Evolutionary conservation across 2,888 invertebrate species (phyloP).

Genomic region (Drosophila neotestacea): DNA sequence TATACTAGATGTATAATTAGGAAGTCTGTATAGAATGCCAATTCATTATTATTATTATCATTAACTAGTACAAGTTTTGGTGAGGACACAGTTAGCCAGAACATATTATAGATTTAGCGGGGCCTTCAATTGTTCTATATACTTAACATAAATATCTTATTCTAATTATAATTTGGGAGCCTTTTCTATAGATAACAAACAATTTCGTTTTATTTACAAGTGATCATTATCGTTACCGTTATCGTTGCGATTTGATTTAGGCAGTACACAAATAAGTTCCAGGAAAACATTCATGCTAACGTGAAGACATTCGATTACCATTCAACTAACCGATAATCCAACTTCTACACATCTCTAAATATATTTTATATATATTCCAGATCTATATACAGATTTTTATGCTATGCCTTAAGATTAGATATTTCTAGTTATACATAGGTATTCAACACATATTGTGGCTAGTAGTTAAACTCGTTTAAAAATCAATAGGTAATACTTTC

Average conservation of each 20-base stretch:
- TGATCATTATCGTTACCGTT: constrained; percentile 19
- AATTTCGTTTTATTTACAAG: constrained; percentile 47
- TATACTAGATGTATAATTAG: constrained; percentile 42
- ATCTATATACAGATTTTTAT: constrained; percentile 51
- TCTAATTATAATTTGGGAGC: constrained; percentile 47
- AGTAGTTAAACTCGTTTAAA: constrained; percentile 58
- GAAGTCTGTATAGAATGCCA: constrained; percentile 55
- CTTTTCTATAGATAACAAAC: constrained; percentile 39
- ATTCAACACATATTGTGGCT: constrained; percentile 53
- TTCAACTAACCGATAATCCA: constrained; percentile 17
- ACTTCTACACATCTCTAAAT: constrained; percentile 10
- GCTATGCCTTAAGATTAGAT: constrained; percentile 54
- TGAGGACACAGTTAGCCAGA: constrained; percentile 51
- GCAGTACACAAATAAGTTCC: constrained; percentile 48
- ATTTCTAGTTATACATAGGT: constrained; percentile 54
- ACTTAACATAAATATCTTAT: constrained; percentile 37
- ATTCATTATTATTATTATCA: constrained; percentile 36
- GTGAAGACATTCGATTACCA: constrained; percentile 46
- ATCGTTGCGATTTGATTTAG: constrained; percentile 56
- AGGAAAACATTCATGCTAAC: constrained; percentile 50
- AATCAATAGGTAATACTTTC: constrained; percentile 78
- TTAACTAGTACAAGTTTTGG: constrained; percentile 34
- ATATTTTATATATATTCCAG: neutral
- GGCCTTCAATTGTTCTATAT: constrained; percentile 63
- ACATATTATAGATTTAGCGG: constrained; percentile 2